Conservation (phyloP, 2,888 invertebrate genomes). For the Cataglyphis livida region DNA sequence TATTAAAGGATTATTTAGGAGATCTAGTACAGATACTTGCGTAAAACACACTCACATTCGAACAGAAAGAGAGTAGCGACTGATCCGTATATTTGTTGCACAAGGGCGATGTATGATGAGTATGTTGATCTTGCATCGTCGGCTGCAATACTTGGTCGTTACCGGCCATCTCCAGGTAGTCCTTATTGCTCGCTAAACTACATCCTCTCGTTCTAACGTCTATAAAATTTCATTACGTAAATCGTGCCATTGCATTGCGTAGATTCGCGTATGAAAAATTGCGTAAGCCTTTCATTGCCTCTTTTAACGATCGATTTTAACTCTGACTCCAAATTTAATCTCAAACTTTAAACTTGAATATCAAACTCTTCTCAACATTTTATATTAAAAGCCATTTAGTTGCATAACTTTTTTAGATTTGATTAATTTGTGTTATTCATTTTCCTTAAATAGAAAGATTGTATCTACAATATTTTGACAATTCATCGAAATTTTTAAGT, state of each 20-base stretch:
- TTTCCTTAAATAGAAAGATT: neutral
- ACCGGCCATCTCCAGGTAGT: constrained; percentile 78
- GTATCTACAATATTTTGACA: neutral
- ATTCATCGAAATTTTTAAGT: neutral
- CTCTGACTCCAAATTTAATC: constrained; percentile 4
- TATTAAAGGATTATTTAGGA: neutral
- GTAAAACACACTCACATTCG: constrained; percentile 80
- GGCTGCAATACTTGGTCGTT: constrained; percentile 66
- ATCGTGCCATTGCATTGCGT: neutral
- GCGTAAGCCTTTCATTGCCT: neutral
- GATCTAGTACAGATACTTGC: neutral
- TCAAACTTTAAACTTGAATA: neutral
- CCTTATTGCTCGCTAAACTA: constrained; percentile 82
- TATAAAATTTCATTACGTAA: constrained; percentile 56
- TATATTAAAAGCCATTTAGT: neutral
- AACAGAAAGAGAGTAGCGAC: constrained; percentile 81
- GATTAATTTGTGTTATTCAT: neutral
- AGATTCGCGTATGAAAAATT: neutral
- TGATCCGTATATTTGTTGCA: constrained; percentile 81
- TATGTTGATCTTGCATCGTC: constrained; percentile 64
- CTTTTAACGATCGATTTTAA: neutral
- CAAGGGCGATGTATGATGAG: constrained; percentile 76
- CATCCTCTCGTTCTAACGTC: constrained; percentile 81
- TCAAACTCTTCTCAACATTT: neutral
- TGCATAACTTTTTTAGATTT: neutral